Base-by-base conservation (phyloP, 1,140 invertebrate species). In the Platyscapa corneri region DNA sequence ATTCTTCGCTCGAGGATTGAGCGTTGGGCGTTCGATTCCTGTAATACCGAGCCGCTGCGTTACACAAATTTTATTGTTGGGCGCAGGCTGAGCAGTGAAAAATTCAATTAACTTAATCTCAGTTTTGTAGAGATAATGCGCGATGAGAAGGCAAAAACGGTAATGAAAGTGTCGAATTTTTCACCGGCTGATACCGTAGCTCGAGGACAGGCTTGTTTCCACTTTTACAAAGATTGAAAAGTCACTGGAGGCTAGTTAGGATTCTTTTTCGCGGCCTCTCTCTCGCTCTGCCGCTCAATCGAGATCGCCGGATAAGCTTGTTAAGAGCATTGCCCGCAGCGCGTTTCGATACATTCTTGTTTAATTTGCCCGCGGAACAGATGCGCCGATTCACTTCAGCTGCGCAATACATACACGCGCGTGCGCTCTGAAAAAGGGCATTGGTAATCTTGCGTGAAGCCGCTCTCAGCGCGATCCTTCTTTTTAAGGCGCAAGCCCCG, bases 301-400 rank as follows among this genome's bases (percentile, higher is more conserved):
- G 30, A 32, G 7, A 78, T 27, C 53, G 76, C 3, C 56, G 56
- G 32, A 53, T 53, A 80, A 80, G 60, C 77, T 67, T 46, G 64
- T 80, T 46, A 67, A 46, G 78, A 1, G 37, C 27, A 5, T 14
- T 14, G 65, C 39, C 16, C 23, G 77, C 20, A 30, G 53, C 53
- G n/a, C 30, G 53, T 65, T 42, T 80, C 20, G 77, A 65, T 42
- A 46, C 37, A 65, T 80, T 65, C 32, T n/a, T 65, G 34, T 80
- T 80, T 80, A 65, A 81, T 82, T 82, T 56, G 23, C 49, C 67
- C n/a, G 42, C 67, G 30, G 37, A 67, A 70, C n/a, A 42, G 77
- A 65, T 64, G 77, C 79, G 42, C 42, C 32, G 76, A 78, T 78
- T 80, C 39, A n/a, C 77, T 64, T 37, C 23, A 27, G 56, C 10